Evolutionary conservation across 2,113 vertebrate genomes (phyloP).

Genomic region (human (Homo sapiens)): GRCh38 chr13:109520501-109521000

Average conservation of each 20-base stretch:
- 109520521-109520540: background rate
- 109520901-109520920: background rate
- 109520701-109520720: background rate
- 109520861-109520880: background rate
- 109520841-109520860: background rate
- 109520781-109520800: background rate
- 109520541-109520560: background rate
- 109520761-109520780: background rate
- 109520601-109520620: background rate
- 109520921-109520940: too few relatives aligned
- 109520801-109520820: background rate
- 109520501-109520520: background rate
- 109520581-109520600: background rate
- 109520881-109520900: background rate
- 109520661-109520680: background rate
- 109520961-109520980: rapidly evolving
- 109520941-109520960: rapidly evolving
- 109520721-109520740: background rate
- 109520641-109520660: background rate
- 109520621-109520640: background rate
- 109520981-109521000: background rate
- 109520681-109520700: background rate
- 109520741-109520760: rapidly evolving
- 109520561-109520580: background rate
- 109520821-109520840: background rate